Evolutionary conservation across 2,113 vertebrate genomes (phyloP).

Genomic region (Platysteira castanea): DNA sequence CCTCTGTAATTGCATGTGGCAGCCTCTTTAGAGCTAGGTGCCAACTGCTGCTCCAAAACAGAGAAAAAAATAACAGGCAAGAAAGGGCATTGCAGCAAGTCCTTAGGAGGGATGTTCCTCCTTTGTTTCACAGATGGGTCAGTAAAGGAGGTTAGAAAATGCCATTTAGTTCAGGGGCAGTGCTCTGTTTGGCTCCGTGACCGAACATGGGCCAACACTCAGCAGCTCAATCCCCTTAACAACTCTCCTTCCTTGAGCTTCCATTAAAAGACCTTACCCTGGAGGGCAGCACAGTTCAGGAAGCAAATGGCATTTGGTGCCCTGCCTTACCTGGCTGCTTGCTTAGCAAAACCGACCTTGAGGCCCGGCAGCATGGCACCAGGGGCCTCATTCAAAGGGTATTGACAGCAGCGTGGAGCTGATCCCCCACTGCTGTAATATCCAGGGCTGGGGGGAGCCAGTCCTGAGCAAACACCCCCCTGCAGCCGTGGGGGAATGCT

Average conservation of each 20-base stretch:
- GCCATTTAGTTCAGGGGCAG: neutral
- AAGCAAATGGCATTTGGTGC: neutral
- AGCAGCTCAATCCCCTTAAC: neutral
- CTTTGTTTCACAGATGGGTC: neutral
- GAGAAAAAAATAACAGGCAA: neutral
- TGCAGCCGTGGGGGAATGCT: neutral
- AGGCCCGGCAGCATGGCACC: neutral
- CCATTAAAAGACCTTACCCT: neutral
- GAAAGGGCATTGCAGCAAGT: slow-evolving; percentile 16
- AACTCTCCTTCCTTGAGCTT: neutral
- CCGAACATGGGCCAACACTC: rapidly evolving
- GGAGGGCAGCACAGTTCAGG: neutral
- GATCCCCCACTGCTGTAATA: neutral
- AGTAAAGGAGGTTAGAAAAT: neutral
- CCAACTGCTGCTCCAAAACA: neutral
- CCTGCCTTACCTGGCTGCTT: neutral
- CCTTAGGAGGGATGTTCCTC: neutral
- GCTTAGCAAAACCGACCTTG: neutral
- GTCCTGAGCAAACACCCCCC: neutral
- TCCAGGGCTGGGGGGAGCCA: neutral
- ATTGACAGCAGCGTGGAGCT: neutral
- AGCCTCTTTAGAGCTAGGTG: slow-evolving; percentile 15
- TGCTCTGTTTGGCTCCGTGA: neutral
- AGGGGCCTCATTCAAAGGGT: neutral
- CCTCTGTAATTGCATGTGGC: slow-evolving; percentile 35